Conservation (phyloP, 2,797 vertebrate species). For the Pipistrellus kuhlii region DNA sequence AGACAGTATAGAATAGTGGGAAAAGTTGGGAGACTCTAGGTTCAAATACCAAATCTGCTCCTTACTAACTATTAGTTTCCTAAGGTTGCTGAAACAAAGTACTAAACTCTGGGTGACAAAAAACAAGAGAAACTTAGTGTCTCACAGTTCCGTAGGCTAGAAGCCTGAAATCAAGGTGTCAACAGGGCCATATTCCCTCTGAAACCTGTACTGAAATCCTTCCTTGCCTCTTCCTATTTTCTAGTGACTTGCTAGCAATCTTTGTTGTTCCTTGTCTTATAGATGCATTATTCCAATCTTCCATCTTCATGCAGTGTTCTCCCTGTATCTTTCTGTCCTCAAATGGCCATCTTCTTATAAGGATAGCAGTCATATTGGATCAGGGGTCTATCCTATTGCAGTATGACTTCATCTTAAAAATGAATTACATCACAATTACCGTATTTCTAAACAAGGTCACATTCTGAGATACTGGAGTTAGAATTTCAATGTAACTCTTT, state of each 20-base stretch:
- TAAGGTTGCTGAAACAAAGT: conserved; percentile 45
- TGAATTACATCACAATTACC: not conserved
- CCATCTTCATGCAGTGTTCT: conserved; percentile 19
- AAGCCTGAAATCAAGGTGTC: not conserved
- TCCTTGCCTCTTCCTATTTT: conserved; percentile 19
- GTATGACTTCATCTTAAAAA: conserved; percentile 22
- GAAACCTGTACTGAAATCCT: conserved; percentile 9
- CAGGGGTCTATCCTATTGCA: not conserved
- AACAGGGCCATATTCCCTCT: not conserved
- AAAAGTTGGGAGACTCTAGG: not conserved
- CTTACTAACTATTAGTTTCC: not conserved
- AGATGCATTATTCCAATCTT: not conserved
- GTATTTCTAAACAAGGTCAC: conserved; percentile 6
- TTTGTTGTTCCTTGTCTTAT: conserved; percentile 27
- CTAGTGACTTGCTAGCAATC: not conserved
- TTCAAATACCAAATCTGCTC: conserved; percentile 50
- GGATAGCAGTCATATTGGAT: not conserved
- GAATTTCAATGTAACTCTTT: conserved; percentile 26
- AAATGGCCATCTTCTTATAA: conserved; percentile 24
- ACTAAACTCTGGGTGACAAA: conserved; percentile 32
- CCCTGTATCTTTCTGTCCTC: conserved; percentile 18
- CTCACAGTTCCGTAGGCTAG: not conserved
- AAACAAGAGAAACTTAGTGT: conserved; percentile 9
- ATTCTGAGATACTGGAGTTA: conserved; percentile 20
- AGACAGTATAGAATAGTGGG: not conserved